Evolutionary conservation across 1,140 invertebrate genomes (phyloP), one percentile per base, ranked within the genome.

Genomic region (Pseudobourletiella spinata): DNA sequence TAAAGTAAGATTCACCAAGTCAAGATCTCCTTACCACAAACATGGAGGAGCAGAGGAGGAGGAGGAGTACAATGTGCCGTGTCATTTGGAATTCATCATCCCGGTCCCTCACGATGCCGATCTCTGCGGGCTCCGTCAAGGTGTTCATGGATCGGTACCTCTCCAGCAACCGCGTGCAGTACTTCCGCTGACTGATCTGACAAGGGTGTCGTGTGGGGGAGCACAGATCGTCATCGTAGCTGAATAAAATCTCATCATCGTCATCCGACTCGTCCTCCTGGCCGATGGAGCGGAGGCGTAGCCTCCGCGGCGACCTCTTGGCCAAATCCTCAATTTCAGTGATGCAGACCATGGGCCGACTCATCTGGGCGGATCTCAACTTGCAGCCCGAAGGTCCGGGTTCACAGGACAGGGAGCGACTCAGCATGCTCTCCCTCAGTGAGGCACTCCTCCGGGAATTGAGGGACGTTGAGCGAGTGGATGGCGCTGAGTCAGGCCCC

Each of bases 21-120:
- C n/a, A n/a, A n/a, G n/a, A n/a, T n/a, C n/a, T 18, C 74, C 85
- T 82, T 74, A 90, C 88, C 68, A 94, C 84, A 76, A 94, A 91
- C 86, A 95, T 94, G 18, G 88, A 90, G 46, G 86, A 83, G 25
- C 84, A 77, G 58, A 93, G 77, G 0, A 89, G 76, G 35, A 96
- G 83, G 14, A 95, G 74, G n/a, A 95, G 77, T 25, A 93, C 84
- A 20, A 88, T 82, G 74, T 95, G 91, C 67, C 84, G 80, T 57
- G 90, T 78, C 58, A 86, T 83, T 73, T 95, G 89, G 62, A 84
- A 77, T 63, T 79, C 76, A 65, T 77, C 76, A 52, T 76, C 74
- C 4, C 72, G 59, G 57, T 74, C 73, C n/a, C 71, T 39, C 16
- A 72, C 62, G 44, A 71, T 73, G 1, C 66, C 63, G n/a, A 73